Evolutionary conservation across 2,113 vertebrate species (phyloP).

Genomic region (Myrmophylax atrothorax): DNA sequence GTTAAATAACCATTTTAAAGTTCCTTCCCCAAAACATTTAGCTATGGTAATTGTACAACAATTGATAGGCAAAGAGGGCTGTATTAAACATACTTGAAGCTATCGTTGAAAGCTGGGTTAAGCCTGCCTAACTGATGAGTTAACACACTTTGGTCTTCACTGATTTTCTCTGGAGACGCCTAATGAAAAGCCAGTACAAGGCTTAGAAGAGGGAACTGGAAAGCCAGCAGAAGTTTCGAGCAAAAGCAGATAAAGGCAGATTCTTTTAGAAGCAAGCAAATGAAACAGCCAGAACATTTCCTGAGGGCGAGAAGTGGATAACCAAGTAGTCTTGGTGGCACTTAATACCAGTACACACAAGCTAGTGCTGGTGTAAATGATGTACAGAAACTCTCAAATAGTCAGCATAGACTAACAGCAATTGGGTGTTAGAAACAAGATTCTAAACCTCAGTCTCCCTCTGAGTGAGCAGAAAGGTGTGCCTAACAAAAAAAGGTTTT

Average conservation of each 20-base stretch:
- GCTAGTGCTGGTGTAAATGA: background rate
- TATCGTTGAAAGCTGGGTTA: slow-evolving; percentile 12
- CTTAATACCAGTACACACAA: background rate
- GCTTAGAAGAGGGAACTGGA: slow-evolving; percentile 15
- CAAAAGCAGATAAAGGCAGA: slow-evolving; percentile 45
- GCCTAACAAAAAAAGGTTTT: background rate
- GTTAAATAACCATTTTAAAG: background rate
- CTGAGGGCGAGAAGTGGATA: background rate
- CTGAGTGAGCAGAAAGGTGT: background rate
- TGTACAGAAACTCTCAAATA: background rate
- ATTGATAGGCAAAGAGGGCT: slow-evolving; percentile 52
- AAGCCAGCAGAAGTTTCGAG: slow-evolving; percentile 56
- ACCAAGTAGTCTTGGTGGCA: background rate
- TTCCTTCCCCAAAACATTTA: background rate
- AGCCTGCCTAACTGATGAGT: slow-evolving; percentile 28
- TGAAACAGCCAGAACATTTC: slow-evolving; percentile 46
- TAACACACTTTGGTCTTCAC: background rate
- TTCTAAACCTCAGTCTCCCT: background rate
- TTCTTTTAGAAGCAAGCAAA: slow-evolving; percentile 61
- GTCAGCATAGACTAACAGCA: background rate
- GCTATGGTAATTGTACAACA: background rate
- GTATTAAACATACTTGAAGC: slow-evolving; percentile 20
- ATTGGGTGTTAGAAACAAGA: background rate
- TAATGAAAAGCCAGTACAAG: slow-evolving; percentile 24
- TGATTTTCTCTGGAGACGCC: background rate